A percentile compares a stretch with the other conserved stretches of the same genome.
Conservation (phyloP, 2,797 vertebrate genomes). For the Prunella strophiata region DNA sequence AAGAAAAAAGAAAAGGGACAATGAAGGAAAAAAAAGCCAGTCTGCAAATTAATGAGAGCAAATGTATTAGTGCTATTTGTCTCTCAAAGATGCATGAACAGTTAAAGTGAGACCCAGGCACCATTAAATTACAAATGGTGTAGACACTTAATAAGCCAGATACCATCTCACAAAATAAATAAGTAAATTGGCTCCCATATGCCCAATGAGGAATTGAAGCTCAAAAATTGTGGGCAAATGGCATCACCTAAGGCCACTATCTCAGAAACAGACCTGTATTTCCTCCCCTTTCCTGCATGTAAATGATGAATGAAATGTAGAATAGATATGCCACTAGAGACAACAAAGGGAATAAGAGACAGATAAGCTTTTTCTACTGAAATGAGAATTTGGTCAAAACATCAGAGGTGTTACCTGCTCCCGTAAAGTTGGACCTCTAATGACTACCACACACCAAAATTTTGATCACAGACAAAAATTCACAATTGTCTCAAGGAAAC, state of each 20-base stretch:
- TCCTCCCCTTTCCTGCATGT: neutral
- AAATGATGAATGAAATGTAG: neutral
- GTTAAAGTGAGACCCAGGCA: neutral
- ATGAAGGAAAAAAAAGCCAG: neutral
- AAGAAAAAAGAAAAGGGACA: neutral
- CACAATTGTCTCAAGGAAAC: neutral
- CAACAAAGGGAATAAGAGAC: neutral
- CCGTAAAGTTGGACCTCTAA: neutral
- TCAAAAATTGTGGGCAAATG: neutral
- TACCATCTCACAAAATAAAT: neutral
- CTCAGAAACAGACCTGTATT: neutral
- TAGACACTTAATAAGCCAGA: neutral
- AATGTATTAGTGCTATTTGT: conserved; percentile 5
- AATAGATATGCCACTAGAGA: neutral
- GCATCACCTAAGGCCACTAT: neutral
- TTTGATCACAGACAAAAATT: neutral
- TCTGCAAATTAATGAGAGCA: conserved; percentile 59
- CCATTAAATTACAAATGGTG: neutral
- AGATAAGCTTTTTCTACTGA: neutral
- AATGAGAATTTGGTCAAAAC: neutral
- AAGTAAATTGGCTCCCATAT: neutral
- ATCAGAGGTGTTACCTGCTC: neutral
- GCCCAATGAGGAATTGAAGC: neutral
- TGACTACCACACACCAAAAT: neutral
- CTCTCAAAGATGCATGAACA: neutral